These are phyloP conservation scores for Cavia aperea DNA, from an alignment of 2,113 vertebrate species.

Conservation along the genomic window DNA sequence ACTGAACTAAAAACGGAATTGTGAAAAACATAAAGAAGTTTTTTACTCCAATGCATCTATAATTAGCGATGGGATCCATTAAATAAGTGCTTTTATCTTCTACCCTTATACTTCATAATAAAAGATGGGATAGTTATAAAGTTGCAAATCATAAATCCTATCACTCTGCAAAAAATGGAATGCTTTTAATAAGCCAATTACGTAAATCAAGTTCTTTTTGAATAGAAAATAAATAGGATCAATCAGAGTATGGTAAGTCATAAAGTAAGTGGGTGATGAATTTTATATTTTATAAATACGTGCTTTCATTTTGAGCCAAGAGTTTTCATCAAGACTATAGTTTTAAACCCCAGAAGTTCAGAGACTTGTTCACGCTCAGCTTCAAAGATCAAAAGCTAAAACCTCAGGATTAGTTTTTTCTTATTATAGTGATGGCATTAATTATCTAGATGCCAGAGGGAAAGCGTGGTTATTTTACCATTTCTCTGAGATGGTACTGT, in stretches of 20 bases:
- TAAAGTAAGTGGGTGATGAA: neutral
- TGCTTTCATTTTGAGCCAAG: neutral
- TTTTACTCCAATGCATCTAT: neutral
- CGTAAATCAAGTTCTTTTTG: neutral
- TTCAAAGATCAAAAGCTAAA: neutral
- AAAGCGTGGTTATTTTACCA: neutral
- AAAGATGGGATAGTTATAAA: neutral
- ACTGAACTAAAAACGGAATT: neutral
- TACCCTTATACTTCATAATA: neutral
- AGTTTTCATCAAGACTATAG: neutral
- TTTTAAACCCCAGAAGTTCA: neutral
- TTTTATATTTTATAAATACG: neutral
- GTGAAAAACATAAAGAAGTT: neutral
- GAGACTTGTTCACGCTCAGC: neutral
- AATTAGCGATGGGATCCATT: neutral
- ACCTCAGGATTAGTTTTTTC: neutral
- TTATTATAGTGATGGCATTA: neutral
- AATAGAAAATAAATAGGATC: neutral
- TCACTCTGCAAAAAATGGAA: neutral
- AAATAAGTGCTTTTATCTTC: neutral
- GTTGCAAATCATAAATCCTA: neutral
- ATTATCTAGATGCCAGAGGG: neutral
- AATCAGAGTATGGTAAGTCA: neutral
- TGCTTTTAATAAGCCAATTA: neutral
- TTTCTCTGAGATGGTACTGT: neutral